Conservation (phyloP, 2,113 vertebrate species). For the Zosterops borbonicus region DNA sequence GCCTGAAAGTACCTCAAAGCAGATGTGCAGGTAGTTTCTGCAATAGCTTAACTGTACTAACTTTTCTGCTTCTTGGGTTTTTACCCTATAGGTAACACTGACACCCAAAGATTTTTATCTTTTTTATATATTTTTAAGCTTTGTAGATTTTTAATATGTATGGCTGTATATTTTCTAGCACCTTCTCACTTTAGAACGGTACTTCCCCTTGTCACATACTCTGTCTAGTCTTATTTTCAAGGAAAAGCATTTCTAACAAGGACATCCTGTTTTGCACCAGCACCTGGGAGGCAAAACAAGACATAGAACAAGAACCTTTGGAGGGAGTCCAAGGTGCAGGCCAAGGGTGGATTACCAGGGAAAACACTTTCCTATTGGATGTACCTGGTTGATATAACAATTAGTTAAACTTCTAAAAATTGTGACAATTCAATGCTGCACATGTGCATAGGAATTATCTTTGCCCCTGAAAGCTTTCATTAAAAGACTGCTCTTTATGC, state of each 20-base stretch:
- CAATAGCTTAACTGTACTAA: background rate
- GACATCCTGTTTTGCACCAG: background rate
- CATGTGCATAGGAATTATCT: background rate
- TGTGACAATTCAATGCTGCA: accelerated
- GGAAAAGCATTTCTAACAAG: background rate
- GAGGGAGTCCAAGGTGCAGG: background rate
- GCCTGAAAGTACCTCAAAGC: background rate
- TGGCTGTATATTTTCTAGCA: background rate
- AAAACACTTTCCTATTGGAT: background rate
- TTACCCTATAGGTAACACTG: background rate
- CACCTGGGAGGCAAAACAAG: background rate
- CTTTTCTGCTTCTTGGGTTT: background rate
- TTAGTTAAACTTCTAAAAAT: background rate
- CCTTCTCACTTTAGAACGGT: background rate
- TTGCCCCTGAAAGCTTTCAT: background rate
- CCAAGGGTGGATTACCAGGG: background rate
- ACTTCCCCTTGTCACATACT: background rate
- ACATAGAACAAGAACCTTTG: background rate
- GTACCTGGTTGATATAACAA: background rate
- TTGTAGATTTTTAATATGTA: background rate
- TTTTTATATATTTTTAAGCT: background rate
- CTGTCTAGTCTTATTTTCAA: background rate
- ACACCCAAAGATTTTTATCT: background rate
- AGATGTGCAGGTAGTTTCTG: background rate
- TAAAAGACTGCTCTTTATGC: background rate